phyloP scores from a whole-genome alignment of 2,888 invertebrate genomes.

The Cryptops parisi region DNA sequence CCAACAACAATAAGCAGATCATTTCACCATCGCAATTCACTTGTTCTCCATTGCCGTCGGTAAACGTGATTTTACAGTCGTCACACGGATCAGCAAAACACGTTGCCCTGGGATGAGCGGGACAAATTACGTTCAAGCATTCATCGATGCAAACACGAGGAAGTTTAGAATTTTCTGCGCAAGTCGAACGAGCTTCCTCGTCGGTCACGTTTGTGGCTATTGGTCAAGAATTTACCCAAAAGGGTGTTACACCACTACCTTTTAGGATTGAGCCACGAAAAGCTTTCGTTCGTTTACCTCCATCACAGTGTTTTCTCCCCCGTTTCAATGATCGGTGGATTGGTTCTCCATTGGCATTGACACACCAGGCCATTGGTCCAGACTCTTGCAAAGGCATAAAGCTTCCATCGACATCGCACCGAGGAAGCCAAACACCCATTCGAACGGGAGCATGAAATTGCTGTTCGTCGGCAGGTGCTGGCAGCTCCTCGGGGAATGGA shows the following conservation, averaged over 20 bases:
- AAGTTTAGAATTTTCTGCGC: conserved; percentile 22
- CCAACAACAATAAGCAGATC: background rate
- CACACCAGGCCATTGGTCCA: conserved; percentile 27
- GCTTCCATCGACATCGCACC: conserved; percentile 25
- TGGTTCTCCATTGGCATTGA: conserved; percentile 23
- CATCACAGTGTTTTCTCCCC: conserved; percentile 23
- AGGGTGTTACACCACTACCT: too few relatives aligned
- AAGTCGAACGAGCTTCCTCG: too few relatives aligned
- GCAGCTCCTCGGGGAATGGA: too few relatives aligned
- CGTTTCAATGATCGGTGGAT: conserved; percentile 23
- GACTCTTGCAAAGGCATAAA: conserved; percentile 26
- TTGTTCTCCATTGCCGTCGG: conserved; percentile 18
- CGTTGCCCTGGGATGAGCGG: conserved; percentile 27
- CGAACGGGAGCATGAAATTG: background rate
- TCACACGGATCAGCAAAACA: conserved; percentile 31
- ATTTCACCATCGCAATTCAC: conserved; percentile 20
- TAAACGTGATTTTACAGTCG: conserved; percentile 26
- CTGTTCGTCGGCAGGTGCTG: background rate
- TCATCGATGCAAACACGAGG: conserved; percentile 27
- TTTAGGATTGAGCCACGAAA: too few relatives aligned
- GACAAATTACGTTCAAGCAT: conserved; percentile 26
- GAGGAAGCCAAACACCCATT: conserved; percentile 26
- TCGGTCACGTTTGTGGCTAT: too few relatives aligned
- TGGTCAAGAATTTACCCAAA: too few relatives aligned
- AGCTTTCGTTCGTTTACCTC: conserved; percentile 23